phyloP scores from a whole-genome alignment of 2,113 vertebrate species.

The Cepphus grylle region DNA sequence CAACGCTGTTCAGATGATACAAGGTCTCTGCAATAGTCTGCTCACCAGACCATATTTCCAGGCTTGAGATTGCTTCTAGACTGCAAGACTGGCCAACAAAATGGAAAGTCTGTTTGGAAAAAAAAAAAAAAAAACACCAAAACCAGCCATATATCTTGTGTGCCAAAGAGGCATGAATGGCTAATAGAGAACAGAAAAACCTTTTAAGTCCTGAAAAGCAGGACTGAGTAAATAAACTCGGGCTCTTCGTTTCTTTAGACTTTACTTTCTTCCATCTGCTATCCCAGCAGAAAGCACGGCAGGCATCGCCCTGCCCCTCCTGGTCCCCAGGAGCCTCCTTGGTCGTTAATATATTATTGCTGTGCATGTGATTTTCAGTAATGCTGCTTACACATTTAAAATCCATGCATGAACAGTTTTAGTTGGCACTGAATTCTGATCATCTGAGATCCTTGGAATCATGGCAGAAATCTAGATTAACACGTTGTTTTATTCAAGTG shows the following conservation, averaged over 20 bases:
- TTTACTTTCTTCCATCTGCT: not conserved
- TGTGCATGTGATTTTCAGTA: not conserved
- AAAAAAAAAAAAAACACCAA: not conserved
- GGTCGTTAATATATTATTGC: accelerated
- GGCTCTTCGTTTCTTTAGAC: not conserved
- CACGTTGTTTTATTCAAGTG: not conserved
- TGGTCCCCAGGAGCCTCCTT: not conserved
- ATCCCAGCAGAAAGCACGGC: not conserved
- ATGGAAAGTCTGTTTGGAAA: not conserved
- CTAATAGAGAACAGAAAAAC: not conserved
- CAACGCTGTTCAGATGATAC: not conserved
- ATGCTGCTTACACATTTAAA: not conserved
- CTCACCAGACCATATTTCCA: constrained; percentile 16
- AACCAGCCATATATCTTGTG: not conserved
- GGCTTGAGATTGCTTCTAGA: not conserved
- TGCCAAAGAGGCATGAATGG: not conserved
- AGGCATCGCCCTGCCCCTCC: accelerated
- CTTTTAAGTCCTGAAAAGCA: not conserved
- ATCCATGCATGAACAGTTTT: not conserved
- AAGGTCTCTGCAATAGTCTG: not conserved
- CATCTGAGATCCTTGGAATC: constrained; percentile 28
- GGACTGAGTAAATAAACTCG: not conserved
- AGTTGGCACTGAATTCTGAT: not conserved
- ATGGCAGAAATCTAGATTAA: not conserved
- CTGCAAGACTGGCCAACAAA: not conserved